Conservation (phyloP, 2,888 invertebrate species). For the Tetranychus truncatus region DNA sequence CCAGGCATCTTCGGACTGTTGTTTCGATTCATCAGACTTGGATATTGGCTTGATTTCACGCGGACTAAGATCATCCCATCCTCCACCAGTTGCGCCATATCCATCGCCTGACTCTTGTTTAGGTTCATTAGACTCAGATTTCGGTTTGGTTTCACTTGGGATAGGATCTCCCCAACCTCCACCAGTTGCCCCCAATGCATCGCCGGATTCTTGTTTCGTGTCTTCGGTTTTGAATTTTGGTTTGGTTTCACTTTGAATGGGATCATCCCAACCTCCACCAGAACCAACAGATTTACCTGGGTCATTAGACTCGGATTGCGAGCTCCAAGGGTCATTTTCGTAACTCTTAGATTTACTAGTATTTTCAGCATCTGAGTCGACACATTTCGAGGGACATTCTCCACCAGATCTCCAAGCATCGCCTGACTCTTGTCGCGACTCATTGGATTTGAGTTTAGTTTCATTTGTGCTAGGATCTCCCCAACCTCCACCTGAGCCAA, state of each 20-base stretch:
- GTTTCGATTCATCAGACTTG: background rate
- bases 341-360: too few relatives aligned
- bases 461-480: background rate
- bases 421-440: background rate
- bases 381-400: background rate
- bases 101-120: background rate
- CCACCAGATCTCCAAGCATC: constrained; percentile 10
- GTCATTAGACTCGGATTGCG: too few relatives aligned
- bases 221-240: too few relatives aligned
- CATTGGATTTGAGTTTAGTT: background rate
- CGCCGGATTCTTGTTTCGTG: background rate
- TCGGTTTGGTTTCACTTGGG: background rate
- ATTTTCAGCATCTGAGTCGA: too few relatives aligned
- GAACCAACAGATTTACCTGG: constrained; percentile 1
- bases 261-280: background rate
- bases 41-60: too few relatives aligned
- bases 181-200: background rate
- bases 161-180: constrained; percentile 10
- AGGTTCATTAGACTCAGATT: too few relatives aligned
- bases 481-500: background rate
- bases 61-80: background rate
- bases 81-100: background rate
- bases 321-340: too few relatives aligned
- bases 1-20: background rate
- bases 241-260: too few relatives aligned